Percentiles rank a stretch among this genome's conserved stretches.
Evolutionary conservation across 2,797 vertebrate species (phyloP).

Genomic region (Balearica regulorum): DNA sequence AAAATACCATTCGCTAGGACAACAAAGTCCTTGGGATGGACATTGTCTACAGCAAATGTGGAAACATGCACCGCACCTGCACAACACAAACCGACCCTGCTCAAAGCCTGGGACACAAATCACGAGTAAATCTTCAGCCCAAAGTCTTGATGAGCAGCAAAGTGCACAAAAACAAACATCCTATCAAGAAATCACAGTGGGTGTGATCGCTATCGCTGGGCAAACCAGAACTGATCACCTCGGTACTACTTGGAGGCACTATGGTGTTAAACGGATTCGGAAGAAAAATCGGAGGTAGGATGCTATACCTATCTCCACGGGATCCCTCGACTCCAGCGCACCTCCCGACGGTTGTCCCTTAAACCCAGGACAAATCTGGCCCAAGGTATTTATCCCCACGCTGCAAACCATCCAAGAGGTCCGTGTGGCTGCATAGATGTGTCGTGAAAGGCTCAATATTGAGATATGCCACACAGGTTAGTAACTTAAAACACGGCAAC

Average conservation of each 20-base stretch:
- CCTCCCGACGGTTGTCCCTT: not conserved
- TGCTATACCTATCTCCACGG: not conserved
- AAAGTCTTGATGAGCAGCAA: not conserved
- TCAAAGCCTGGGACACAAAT: not conserved
- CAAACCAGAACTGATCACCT: not conserved
- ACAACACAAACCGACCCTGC: not conserved
- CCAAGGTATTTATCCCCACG: accelerated
- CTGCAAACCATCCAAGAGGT: not conserved
- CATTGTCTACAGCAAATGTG: not conserved
- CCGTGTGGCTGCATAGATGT: not conserved
- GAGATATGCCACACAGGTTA: not conserved
- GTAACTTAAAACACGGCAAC: not conserved
- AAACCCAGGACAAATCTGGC: not conserved
- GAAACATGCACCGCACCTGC: not conserved
- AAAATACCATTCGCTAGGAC: accelerated
- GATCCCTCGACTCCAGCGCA: accelerated
- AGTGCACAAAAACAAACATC: not conserved
- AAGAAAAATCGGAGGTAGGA: not conserved
- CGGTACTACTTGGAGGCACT: not conserved
- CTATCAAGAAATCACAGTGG: not conserved
- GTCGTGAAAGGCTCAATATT: not conserved
- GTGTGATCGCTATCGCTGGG: accelerated
- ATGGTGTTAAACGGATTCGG: not conserved
- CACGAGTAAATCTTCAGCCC: accelerated
- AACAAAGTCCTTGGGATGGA: not conserved